Evolutionary conservation across 2,113 vertebrate species (phyloP), one percentile per base, ranked within the genome.

Genomic region (Nyctibius bracteatus): DNA sequence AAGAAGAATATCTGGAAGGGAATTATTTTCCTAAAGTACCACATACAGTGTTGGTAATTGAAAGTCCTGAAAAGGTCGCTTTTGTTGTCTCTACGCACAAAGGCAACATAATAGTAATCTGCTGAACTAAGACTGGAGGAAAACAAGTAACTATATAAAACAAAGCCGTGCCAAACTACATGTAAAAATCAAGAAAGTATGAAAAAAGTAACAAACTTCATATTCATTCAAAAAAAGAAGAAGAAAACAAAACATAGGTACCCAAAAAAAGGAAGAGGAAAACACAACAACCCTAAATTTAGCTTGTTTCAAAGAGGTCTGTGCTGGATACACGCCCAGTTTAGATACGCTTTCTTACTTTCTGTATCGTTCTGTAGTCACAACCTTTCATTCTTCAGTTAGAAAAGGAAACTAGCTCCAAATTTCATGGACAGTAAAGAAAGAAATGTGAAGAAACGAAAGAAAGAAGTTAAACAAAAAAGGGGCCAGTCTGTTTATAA

Each of bases 381-480:
- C 93, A 96, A 96, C 86, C 96, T 96, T 95, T 95, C 86, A 96
- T 92, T 86, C 93, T 90, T 94, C 81, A 87, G 79, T 66, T 95
- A 94, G 90, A 96, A 96, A 96, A 97, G 91, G 96, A 97, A 98
- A 97, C 95, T 90, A 96, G 90, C 88, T 96, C 91, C 96, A 98
- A 98, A 98, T 96, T 96, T 96, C 96, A 97, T 96, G 97, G 96
- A 96, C 96, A 95, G 97, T 74, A 97, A 94, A 94, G 96, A 97
- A 96, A 97, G 89, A 96, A 95, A 97, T 87, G 86, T 33, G 96
- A 89, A 97, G 96, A 92, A 97, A 94, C 92, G 77, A 81, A 97
- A 97, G 75, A 97, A 98, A 97, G 97, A 97, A 97, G 98, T 94
- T 90, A 97, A 96, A 96, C 95, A 97, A 97, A 93, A 94, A 97